Base-by-base conservation (phyloP, 2,888 invertebrate genomes). In the Drosophila subsilvestris region DNA sequence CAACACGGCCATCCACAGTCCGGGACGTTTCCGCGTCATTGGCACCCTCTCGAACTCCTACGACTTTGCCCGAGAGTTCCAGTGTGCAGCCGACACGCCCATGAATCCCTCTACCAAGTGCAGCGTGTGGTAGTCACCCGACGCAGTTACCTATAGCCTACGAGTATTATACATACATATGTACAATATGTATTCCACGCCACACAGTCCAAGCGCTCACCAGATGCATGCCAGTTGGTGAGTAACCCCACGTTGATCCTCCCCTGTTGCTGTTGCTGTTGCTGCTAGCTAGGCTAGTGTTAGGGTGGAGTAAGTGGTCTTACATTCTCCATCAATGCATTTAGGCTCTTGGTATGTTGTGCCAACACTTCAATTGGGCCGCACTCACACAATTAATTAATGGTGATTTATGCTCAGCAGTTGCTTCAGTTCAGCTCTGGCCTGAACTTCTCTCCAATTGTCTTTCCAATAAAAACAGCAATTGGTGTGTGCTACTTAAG, bases 51-150 rank as follows among this genome's bases (percentile, higher is more conserved):
- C 96, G 1, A 97, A 97, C 90, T 96, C 95, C 0, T 93, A 94
- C 73, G 96, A 96, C 78, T 97, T 97, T 88, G 94, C 96, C 0
- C 92, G 94, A 56, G 96, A 95, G 73, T 97, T 94, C 86, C 92
- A 93, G 3, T 97, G 97, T 80, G 94, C 95, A 0, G 90, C 92
- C 0, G 95, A 95, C n/a, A 93, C 95, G 3, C 95, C 95, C 0
- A 97, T 97, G 97, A 97, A 97, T 92, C 97, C 97, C 0, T 89
- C 88, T 17, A 93, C 94, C 66, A 97, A 97, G 90, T 97, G 97
- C 90, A 94, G 94, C 49, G 95, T 97, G 27, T 97, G 96, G 96
- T 96, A 85, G 76, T 44, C n/a, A n/a, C 18, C 37, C 53, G 22
- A 5, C 7, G n/a, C 29, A 44, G 9, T 32, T 59, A 47, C 8